Evolutionary conservation across 2,113 vertebrate species (phyloP), one percentile per base, ranked within the genome.

Genomic region (Fulmarus glacialis): DNA sequence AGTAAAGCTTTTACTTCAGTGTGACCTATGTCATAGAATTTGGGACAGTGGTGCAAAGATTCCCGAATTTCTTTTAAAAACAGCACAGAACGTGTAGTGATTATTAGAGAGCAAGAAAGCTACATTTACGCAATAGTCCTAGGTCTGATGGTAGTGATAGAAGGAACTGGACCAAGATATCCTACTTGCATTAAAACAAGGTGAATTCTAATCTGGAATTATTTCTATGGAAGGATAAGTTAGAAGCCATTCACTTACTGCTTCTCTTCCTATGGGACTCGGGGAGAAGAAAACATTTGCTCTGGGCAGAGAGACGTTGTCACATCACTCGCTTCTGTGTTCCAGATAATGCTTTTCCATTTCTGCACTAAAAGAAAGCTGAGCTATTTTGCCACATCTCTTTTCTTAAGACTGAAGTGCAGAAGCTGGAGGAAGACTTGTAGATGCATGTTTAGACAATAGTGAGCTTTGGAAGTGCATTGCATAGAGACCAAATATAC

Each of bases 341-440:
- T 73, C 27, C 38, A 82, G 9, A 30, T 8, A 68, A 62, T 47
- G 30, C 26, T 56, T 40, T 53, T 59, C 40, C 4, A 5, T 73
- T 92, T 42, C 48, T 71, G 43, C 32, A 63, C 14, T 56, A 24
- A 74, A 82, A 89, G 45, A 34, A 78, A 63, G 22, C 27, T 43
- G 43, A 88, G 45, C 30, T 55, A 32, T 36, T 50, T 59, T 45
- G 23, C 38, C 21, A 17, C 19, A 42, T 87, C 7, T 70, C 40
- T 85, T 88, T 87, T 73, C 40, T 43, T 93, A 91, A 98, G 96
- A 91, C 87, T 40, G 97, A 89, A 94, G 92, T 97, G 60, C 90
- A 97, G 77, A 97, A 98, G 47, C 95, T 98, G 38, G 96, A 98
- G 82, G 90, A 97, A 86, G 97, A 98, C 36, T 50, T 98, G 26